Percentiles rank a stretch among this genome's conserved stretches.
Evolutionary conservation across 2,888 invertebrate species (phyloP).

Genomic region (Corythucha ciliata): DNA sequence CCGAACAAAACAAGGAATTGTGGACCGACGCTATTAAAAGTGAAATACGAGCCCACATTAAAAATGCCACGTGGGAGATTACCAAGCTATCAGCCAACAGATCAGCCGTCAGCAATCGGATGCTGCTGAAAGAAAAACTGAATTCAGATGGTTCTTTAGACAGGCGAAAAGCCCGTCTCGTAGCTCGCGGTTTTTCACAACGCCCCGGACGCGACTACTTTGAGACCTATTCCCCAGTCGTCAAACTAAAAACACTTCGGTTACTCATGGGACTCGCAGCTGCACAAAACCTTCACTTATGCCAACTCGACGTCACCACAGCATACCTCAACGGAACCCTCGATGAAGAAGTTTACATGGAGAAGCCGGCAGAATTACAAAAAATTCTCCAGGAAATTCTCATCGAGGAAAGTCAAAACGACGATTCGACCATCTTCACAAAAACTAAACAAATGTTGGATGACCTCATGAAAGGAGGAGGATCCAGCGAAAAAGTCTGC

Average conservation of each 20-base stretch:
- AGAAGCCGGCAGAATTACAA: conserved; percentile 4
- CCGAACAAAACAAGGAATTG: neutral
- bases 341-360: conserved; percentile 8
- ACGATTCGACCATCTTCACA: neutral
- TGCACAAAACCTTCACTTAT: neutral
- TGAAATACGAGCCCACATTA: conserved; percentile 1
- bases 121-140: neutral
- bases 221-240: conserved; percentile 14
- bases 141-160: conserved; percentile 1
- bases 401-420: conserved; percentile 1
- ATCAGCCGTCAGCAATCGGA: conserved; percentile 3
- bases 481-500: neutral
- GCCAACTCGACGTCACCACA: conserved; percentile 11
- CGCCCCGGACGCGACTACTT: conserved; percentile 10
- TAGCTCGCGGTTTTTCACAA: conserved; percentile 16
- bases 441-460: conserved; percentile 2
- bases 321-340: conserved; percentile 5
- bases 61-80: conserved; percentile 16
- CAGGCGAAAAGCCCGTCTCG: conserved; percentile 7
- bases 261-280: conserved; percentile 15
- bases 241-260: conserved; percentile 15
- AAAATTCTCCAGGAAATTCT: conserved; percentile 6
- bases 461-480: neutral
- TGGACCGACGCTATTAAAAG: neutral
- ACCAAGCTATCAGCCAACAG: neutral